phyloP scores from a whole-genome alignment of 2,797 vertebrate genomes.

The Euthynnus affinis region DNA sequence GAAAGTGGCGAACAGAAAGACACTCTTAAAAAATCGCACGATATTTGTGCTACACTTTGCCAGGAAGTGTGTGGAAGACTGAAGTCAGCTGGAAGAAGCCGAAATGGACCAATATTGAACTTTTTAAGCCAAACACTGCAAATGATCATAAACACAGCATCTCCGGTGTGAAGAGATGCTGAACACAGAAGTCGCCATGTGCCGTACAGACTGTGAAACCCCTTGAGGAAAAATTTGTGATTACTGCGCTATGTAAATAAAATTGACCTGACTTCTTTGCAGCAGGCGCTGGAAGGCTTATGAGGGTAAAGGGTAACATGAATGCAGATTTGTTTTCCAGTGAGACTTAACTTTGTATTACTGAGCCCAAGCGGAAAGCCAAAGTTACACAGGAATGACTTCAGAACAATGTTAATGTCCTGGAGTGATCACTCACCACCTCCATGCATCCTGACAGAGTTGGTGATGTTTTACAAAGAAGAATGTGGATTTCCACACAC shows the following conservation, averaged over 20 bases:
- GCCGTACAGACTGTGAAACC: too few species aligned
- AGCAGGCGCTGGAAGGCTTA: too few species aligned
- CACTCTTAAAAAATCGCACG: too few species aligned
- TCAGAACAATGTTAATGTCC: too few species aligned
- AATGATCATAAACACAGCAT: background rate
- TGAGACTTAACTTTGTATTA: too few species aligned
- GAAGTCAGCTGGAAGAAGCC: background rate
- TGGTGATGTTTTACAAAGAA: background rate
- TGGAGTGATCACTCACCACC: background rate
- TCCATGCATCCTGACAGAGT: background rate
- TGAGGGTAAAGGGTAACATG: too few species aligned
- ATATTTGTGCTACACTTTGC: background rate
- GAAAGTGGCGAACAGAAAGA: background rate
- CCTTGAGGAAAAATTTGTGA: too few species aligned
- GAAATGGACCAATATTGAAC: background rate
- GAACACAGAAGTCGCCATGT: too few species aligned
- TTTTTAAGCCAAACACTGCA: background rate
- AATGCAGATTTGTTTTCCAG: too few species aligned
- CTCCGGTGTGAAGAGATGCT: background rate
- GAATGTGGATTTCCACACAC: background rate
- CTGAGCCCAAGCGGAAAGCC: too few species aligned
- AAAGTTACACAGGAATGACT: background rate
- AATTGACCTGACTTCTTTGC: too few species aligned
- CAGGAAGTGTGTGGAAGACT: background rate
- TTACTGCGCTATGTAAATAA: too few species aligned